phyloP scores from a whole-genome alignment of 2,888 invertebrate species.

The Drosophila meridiana region DNA sequence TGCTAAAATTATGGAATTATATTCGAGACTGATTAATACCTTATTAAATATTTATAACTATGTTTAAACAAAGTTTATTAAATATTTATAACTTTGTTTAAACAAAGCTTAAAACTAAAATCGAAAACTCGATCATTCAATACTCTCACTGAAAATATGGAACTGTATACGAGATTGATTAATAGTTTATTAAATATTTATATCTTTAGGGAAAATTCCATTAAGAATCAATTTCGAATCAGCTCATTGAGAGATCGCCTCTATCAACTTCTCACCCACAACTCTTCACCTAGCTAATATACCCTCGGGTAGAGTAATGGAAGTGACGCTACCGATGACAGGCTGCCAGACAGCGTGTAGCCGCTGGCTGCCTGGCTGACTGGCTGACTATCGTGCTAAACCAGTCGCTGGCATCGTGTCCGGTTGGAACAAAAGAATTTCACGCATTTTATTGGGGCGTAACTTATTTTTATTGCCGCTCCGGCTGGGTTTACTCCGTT shows the following conservation, averaged over 20 bases:
- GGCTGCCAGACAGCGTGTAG: constrained; percentile 46
- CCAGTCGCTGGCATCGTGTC: constrained; percentile 62
- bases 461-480: constrained; percentile 41
- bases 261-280: neutral
- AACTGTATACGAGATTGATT: too few species aligned
- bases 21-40: neutral
- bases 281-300: too few species aligned
- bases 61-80: too few species aligned
- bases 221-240: neutral
- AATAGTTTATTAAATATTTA: neutral
- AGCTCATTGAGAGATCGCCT: neutral
- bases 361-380: constrained; percentile 13
- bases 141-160: too few species aligned
- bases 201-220: neutral
- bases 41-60: neutral
- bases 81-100: too few species aligned
- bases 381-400: constrained; percentile 41
- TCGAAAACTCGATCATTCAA: too few species aligned
- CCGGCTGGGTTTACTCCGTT: constrained; percentile 11
- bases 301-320: constrained; percentile 4
- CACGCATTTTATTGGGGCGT: constrained; percentile 46
- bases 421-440: constrained; percentile 75
- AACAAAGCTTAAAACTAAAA: too few species aligned
- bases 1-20: neutral
- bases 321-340: constrained; percentile 29